Evolutionary conservation across 2,797 vertebrate genomes (phyloP), one percentile per base, ranked within the genome.

Genomic region (Bufotes viridis): DNA sequence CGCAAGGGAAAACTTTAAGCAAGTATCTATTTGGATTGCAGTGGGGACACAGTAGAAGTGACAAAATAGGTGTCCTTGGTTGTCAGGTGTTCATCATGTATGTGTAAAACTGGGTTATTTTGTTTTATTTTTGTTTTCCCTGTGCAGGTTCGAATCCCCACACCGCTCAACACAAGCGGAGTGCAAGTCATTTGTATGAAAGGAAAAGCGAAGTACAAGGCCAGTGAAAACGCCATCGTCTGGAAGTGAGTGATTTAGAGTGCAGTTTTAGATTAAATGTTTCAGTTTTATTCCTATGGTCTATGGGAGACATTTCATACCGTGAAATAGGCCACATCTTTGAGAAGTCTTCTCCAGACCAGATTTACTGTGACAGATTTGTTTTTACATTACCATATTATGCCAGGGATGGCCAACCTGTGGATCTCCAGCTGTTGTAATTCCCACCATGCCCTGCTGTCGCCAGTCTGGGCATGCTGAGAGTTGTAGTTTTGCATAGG

Each of bases 131-230:
- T 13, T 57, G 0, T 2, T 14, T 81, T 65, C 24, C 29, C 79
- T 82, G 91, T 91, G 13, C 55, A 99, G 98, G 98, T 99, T 90
- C 97, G 98, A 79, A 99, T 99, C 92, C 98, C 98, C 84, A 99
- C 98, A 0, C 98, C 98, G 0, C 95, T 99, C 89, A 99, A 99
- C 93, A 99, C 98, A 90, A 99, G 98, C 3, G 98, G 98, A 0
- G 98, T 99, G 87, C 98, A 99, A 92, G 98, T 99, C 91, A 99
- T 99, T 95, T 99, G 98, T 92, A 99, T 99, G 98, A 99, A 99
- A 95, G 98, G 98, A 92, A 99, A 99, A 92, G 98, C 98, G 0
- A 99, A 99, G 94, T 99, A 99, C 95, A 99, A 99, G 94, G 98
- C 98, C 96, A 99, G 98, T 83, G 98, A 99, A 95, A 99, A 99